A percentile compares a stretch with the other conserved stretches of the same genome.
Conservation (phyloP, 2,113 vertebrate genomes). For the Echinops telfairi region DNA sequence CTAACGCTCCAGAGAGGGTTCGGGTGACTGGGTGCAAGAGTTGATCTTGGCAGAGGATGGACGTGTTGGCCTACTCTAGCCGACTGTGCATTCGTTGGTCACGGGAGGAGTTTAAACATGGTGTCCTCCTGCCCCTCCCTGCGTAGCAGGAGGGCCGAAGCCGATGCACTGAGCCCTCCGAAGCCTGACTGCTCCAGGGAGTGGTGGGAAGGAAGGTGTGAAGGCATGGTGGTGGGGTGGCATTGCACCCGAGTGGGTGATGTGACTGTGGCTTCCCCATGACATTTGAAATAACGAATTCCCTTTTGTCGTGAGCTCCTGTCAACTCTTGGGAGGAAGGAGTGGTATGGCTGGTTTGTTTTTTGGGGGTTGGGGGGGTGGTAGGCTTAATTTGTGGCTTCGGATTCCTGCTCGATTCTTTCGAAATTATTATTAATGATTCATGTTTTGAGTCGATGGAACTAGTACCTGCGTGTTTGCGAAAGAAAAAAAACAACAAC, state of each 20-base stretch:
- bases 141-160: constrained; percentile 82
- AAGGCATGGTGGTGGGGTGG: constrained; percentile 57
- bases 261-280: constrained; percentile 56
- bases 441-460: constrained; percentile 48
- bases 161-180: constrained; percentile 65
- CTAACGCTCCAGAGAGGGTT: constrained; percentile 30
- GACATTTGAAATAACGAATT: constrained; percentile 64
- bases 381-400: constrained; percentile 58
- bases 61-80: constrained; percentile 36
- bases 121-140: constrained; percentile 71
- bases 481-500: not conserved
- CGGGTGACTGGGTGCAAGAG: not conserved
- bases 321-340: constrained; percentile 54
- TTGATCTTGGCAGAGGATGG: constrained; percentile 52
- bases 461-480: constrained; percentile 40
- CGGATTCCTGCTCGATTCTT: constrained; percentile 72
- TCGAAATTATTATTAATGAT: constrained; percentile 63
- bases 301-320: constrained; percentile 57
- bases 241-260: constrained; percentile 37
- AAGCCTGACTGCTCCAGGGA: constrained; percentile 76
- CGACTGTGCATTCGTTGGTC: constrained; percentile 66
- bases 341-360: constrained; percentile 1
- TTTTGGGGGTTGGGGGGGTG: constrained; percentile 58
- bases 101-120: constrained; percentile 79
- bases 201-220: constrained; percentile 80